Conservation (phyloP, 2,888 invertebrate species). For the Abscondita cerata region DNA sequence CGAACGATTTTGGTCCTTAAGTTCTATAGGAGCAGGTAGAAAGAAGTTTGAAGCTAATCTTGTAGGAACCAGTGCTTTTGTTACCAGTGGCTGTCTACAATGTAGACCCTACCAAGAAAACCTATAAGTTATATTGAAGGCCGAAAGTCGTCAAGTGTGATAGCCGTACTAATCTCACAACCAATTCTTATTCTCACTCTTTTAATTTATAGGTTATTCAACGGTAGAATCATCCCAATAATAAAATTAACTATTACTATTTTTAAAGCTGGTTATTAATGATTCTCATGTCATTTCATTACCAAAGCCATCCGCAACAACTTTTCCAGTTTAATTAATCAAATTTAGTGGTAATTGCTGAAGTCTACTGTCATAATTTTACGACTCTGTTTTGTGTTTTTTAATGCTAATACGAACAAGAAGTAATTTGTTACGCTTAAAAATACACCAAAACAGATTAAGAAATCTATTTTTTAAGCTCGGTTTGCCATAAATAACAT, state of each 20-base stretch:
- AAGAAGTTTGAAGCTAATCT: constrained; percentile 25
- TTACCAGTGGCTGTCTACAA: constrained; percentile 30
- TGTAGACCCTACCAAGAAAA: constrained; percentile 41
- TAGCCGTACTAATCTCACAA: constrained; percentile 20
- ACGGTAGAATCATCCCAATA: constrained; percentile 7
- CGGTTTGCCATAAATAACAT: constrained; percentile 10
- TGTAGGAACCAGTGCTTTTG: constrained; percentile 40
- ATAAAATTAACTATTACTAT: constrained; percentile 6
- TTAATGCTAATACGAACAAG: too few relatives aligned
- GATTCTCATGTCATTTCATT: constrained; percentile 8
- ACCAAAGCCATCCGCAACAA: neutral
- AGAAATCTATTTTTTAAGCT: neutral
- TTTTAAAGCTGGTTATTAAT: constrained; percentile 9
- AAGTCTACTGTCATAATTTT: constrained; percentile 1
- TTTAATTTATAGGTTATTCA: constrained; percentile 12
- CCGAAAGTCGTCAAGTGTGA: constrained; percentile 30
- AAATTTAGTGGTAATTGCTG: constrained; percentile 8
- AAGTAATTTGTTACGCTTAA: too few relatives aligned
- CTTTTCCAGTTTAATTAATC: neutral
- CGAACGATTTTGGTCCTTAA: constrained; percentile 32
- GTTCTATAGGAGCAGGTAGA: constrained; percentile 9
- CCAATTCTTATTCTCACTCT: constrained; percentile 16
- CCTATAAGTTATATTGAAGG: constrained; percentile 39
- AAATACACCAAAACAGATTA: neutral
- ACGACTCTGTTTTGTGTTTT: neutral